A percentile compares a stretch with the other conserved stretches of the same genome.
Conservation (phyloP, 2,888 invertebrate species). For the Drosophila diplacantha region DNA sequence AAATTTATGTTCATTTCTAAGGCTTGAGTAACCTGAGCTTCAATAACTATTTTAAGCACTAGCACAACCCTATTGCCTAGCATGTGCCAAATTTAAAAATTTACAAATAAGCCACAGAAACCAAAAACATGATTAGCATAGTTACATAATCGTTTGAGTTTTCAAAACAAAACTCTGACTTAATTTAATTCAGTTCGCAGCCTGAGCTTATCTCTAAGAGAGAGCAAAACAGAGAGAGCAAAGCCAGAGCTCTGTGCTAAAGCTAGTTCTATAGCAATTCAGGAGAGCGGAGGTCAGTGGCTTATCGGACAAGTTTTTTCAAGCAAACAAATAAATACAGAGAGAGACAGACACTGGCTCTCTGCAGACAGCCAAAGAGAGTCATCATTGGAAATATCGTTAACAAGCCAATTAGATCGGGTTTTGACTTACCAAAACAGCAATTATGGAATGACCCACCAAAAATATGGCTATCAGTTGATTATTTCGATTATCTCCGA, state of each 20-base stretch:
- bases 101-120: slow-evolving; percentile 1
- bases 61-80: slow-evolving; percentile 18
- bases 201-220: slow-evolving; percentile 41
- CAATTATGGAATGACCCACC: slow-evolving; percentile 22
- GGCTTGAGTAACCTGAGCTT: neutral
- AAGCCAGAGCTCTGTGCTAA: neutral
- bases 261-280: slow-evolving; percentile 27
- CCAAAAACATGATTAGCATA: slow-evolving; percentile 24
- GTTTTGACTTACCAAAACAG: slow-evolving; percentile 28
- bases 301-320: slow-evolving; percentile 53
- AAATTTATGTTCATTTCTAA: no score
- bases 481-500: slow-evolving; percentile 20
- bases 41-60: neutral
- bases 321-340: slow-evolving; percentile 19
- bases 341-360: neutral
- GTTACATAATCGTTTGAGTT: slow-evolving; percentile 33
- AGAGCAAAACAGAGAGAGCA: slow-evolving; percentile 10
- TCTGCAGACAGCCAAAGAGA: neutral
- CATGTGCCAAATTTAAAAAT: slow-evolving; percentile 26
- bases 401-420: slow-evolving; percentile 29
- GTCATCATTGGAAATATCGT: neutral
- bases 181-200: slow-evolving; percentile 42
- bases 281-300: slow-evolving; percentile 60
- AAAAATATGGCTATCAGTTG: slow-evolving; percentile 13
- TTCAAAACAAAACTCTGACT: slow-evolving; percentile 25